Evolutionary conservation across 2,797 vertebrate genomes (phyloP), one percentile per base, ranked within the genome.

Genomic region (Sebastes minor): DNA sequence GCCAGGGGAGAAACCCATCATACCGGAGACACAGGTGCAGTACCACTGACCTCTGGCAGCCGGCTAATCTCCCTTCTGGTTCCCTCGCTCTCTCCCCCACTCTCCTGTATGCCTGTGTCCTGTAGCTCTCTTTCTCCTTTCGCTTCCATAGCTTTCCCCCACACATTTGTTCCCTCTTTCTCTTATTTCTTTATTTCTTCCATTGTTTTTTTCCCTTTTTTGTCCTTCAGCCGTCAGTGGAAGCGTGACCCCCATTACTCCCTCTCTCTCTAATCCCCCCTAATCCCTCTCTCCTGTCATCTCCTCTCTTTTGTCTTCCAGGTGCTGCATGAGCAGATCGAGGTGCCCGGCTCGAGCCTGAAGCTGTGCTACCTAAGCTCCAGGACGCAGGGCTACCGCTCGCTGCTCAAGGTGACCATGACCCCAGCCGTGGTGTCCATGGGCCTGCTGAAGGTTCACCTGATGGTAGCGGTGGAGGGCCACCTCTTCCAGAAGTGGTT

Each of bases 401-500:
- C 98, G 2, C 92, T 99, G 71, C 96, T 99, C 88, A 99, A 99
- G 95, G 97, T 99, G 89, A 97, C 97, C 92, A 99, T 99, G 98
- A 99, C 98, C 65, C 98, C 98, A 66, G 96, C 97, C 0, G 95
- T 97, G 11, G 97, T 99, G 90, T 98, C 98, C 4, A 96, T 99
- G 91, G 99, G 98, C 90, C 96, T 99, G 80, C 96, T 99, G 86
- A 98, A 98, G 92, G 98, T 99, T 33, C 98, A 99, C 91, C 95
- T 99, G 84, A 99, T 99, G 98, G 98, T 99, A 5, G 98, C 98
- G 0, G 98, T 99, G 32, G 98, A 99, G 93, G 98, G 98, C 1
- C 98, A 99, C 90, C 97, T 99, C 74, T 99, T 99, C 92, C 98
- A 99, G 94, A 99, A 99, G 87, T 98, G 98, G 84, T 99, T 99